Evolutionary conservation across 2,113 vertebrate genomes (phyloP).

Genomic region (Stigmatopora argus): DNA sequence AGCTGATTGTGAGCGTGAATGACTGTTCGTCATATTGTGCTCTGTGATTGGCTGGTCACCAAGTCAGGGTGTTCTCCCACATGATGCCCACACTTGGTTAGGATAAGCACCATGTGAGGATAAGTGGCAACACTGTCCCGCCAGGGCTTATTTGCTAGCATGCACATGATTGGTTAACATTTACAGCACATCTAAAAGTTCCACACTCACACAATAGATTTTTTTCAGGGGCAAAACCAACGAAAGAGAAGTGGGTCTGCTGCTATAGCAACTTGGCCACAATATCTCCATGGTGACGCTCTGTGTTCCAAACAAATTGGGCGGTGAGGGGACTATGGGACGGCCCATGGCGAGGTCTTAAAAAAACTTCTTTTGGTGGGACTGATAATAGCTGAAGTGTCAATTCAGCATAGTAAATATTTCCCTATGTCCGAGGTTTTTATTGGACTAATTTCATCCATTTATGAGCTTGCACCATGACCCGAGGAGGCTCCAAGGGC

Average conservation of each 20-base stretch:
- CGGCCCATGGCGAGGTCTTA: constrained; percentile 31
- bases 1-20: too few relatives aligned
- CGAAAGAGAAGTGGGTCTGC: constrained; percentile 34
- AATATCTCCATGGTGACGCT: constrained; percentile 57
- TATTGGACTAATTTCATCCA: constrained; percentile 15
- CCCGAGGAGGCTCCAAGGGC: constrained; percentile 15
- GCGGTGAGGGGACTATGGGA: constrained; percentile 37
- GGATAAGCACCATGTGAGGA: too few relatives aligned
- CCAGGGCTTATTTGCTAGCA: neutral
- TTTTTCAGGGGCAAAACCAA: constrained; percentile 42
- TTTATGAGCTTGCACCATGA: neutral
- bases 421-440: neutral
- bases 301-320: constrained; percentile 67
- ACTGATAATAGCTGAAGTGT: neutral
- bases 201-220: constrained; percentile 7
- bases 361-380: constrained; percentile 11
- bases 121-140: neutral
- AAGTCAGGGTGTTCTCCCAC: too few relatives aligned
- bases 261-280: constrained; percentile 59
- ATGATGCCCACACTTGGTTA: too few relatives aligned
- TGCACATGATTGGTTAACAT: constrained; percentile 1
- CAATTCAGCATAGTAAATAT: neutral
- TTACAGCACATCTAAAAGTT: constrained; percentile 11
- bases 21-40: too few relatives aligned
- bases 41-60: too few relatives aligned